Evolutionary conservation across 2,113 vertebrate genomes (phyloP).

Genomic region (Zosterops pallidus): DNA sequence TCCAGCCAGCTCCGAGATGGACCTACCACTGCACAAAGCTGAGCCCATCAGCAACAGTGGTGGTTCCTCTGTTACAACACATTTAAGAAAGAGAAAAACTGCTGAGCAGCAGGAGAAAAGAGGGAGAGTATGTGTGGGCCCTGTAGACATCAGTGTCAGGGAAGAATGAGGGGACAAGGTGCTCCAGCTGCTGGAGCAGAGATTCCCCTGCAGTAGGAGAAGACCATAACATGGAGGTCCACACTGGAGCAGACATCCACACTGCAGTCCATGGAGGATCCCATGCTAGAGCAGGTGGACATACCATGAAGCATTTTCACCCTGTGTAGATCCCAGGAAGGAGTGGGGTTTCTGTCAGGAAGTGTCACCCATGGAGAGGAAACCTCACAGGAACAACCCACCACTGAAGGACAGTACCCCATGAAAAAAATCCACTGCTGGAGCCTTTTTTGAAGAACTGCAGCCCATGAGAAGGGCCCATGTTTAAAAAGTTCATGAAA

Average conservation of each 20-base stretch:
- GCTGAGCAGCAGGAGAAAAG: background rate
- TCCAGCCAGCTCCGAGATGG: background rate
- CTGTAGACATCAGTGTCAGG: background rate
- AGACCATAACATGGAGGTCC: background rate
- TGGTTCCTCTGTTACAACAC: background rate
- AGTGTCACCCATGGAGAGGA: background rate
- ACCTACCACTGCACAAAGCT: background rate
- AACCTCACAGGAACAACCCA: background rate
- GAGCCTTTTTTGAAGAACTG: background rate
- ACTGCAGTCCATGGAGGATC: background rate
- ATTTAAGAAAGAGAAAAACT: background rate
- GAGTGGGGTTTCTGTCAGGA: background rate
- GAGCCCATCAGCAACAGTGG: background rate
- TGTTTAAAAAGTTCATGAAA: background rate
- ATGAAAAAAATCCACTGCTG: background rate
- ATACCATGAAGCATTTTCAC: background rate
- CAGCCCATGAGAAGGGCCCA: background rate
- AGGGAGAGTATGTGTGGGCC: background rate
- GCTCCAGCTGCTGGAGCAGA: fast-evolving
- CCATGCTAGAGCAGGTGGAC: background rate
- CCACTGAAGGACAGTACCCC: background rate
- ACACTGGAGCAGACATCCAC: background rate
- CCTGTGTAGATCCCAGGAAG: background rate
- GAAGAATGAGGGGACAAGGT: background rate
- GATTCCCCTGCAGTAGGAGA: background rate